Evolutionary conservation across 1,140 invertebrate genomes (phyloP).

Genomic region (Drosophila fuyamai): DNA sequence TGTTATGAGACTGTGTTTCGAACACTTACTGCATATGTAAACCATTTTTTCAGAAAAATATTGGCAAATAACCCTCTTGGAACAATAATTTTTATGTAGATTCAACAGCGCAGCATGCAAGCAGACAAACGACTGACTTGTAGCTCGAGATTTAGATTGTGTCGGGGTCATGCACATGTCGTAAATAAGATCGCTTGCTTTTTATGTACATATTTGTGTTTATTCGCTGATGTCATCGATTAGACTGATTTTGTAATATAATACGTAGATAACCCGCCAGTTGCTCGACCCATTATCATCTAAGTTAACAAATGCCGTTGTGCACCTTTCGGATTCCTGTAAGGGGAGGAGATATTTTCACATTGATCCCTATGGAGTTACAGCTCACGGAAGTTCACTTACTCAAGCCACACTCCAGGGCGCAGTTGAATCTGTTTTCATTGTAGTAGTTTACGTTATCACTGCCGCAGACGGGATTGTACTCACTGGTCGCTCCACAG

Average conservation of each 20-base stretch:
- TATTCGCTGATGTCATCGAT: slow-evolving; percentile 26
- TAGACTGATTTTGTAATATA: slow-evolving; percentile 5
- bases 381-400: slow-evolving; percentile 27
- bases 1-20: not conserved
- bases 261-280: not conserved
- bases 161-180: slow-evolving; percentile 9
- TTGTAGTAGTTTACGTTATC: slow-evolving; percentile 88
- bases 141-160: not conserved
- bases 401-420: slow-evolving; percentile 87
- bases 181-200: slow-evolving; percentile 3
- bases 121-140: slow-evolving; percentile 30
- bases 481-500: slow-evolving; percentile 86
- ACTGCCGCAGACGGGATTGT: slow-evolving; percentile 90
- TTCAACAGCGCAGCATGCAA: slow-evolving; percentile 1
- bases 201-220: slow-evolving; percentile 20
- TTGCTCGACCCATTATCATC: not conserved
- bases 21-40: slow-evolving; percentile 20
- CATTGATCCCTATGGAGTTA: too few relatives aligned
- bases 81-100: not conserved
- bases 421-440: slow-evolving; percentile 86
- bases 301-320: slow-evolving; percentile 16
- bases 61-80: not conserved
- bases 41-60: slow-evolving; percentile 7
- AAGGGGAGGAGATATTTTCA: not conserved
- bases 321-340: slow-evolving; percentile 15